Conservation (phyloP, 2,113 vertebrate genomes). For the Ceratotherium simum region DNA sequence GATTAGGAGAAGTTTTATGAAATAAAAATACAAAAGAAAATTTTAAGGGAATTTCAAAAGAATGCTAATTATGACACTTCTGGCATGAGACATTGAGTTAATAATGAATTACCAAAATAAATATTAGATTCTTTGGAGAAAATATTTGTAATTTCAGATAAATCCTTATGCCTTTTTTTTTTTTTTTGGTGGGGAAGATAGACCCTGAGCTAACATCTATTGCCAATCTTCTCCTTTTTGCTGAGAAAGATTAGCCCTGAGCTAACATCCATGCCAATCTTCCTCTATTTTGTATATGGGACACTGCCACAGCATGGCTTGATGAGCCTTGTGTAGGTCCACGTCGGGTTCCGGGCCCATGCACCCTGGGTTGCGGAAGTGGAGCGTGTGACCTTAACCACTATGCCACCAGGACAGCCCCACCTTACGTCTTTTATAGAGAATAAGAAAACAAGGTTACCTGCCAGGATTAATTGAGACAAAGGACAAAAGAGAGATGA, state of each 20-base stretch:
- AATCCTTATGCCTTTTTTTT: not conserved
- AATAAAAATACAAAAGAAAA: conserved; percentile 41
- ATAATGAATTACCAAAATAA: conserved; percentile 57
- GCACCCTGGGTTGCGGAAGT: too few species aligned
- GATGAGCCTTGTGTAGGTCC: too few species aligned
- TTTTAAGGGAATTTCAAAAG: conserved; percentile 30
- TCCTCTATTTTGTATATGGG: too few species aligned
- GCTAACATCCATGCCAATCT: too few species aligned
- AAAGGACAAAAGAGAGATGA: not conserved
- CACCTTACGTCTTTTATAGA: not conserved
- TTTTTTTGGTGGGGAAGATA: too few species aligned
- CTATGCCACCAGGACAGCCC: too few species aligned
- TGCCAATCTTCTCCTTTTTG: too few species aligned
- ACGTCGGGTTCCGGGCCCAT: too few species aligned
- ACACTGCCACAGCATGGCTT: too few species aligned
- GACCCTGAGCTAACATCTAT: too few species aligned
- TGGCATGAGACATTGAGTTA: not conserved
- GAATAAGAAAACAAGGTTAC: not conserved
- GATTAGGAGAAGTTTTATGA: conserved; percentile 26
- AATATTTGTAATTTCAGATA: conserved; percentile 51
- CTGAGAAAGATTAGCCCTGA: too few species aligned
- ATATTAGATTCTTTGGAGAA: conserved; percentile 8
- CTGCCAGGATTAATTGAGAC: not conserved
- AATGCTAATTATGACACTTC: not conserved
- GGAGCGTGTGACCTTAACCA: too few species aligned